Evolutionary conservation across 2,888 invertebrate species (phyloP).

Genomic region (Drosophila pseudotalamancana): DNA sequence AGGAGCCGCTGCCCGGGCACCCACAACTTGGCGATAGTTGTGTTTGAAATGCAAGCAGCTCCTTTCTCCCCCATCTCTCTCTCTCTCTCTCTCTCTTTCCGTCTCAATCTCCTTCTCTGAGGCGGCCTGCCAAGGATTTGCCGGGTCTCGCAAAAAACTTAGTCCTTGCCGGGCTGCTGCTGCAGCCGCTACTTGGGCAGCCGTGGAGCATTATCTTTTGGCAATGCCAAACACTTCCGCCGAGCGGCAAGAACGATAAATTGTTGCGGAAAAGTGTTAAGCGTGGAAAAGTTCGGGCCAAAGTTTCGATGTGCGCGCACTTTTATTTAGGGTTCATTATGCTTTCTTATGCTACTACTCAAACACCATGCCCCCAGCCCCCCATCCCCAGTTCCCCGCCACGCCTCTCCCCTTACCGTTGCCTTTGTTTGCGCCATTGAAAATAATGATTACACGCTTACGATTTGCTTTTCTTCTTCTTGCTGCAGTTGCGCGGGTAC

Average conservation of each 20-base stretch:
- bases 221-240: constrained; percentile 75
- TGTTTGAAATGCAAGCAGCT: constrained; percentile 64
- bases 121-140: constrained; percentile 59
- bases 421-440: constrained; percentile 56
- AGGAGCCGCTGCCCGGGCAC: constrained; percentile 39
- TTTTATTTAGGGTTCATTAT: constrained; percentile 75
- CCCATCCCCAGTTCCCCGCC: too few species aligned
- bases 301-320: constrained; percentile 66
- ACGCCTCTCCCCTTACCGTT: neutral
- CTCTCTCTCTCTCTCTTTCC: neutral
- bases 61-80: constrained; percentile 3
- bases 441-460: constrained; percentile 74
- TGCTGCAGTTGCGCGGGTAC: constrained; percentile 18
- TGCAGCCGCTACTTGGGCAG: constrained; percentile 28
- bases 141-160: constrained; percentile 57
- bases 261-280: constrained; percentile 77
- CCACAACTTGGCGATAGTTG: constrained; percentile 55
- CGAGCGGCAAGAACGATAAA: constrained; percentile 70
- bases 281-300: constrained; percentile 70
- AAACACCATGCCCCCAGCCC: neutral
- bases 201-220: constrained; percentile 58
- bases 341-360: constrained; percentile 50
- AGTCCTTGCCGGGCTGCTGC: constrained; percentile 48
- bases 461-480: constrained; percentile 43
- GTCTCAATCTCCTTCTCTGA: constrained; percentile 36